Conservation (phyloP, 2,797 vertebrate genomes). For the Gymnoscopelus braueri region DNA sequence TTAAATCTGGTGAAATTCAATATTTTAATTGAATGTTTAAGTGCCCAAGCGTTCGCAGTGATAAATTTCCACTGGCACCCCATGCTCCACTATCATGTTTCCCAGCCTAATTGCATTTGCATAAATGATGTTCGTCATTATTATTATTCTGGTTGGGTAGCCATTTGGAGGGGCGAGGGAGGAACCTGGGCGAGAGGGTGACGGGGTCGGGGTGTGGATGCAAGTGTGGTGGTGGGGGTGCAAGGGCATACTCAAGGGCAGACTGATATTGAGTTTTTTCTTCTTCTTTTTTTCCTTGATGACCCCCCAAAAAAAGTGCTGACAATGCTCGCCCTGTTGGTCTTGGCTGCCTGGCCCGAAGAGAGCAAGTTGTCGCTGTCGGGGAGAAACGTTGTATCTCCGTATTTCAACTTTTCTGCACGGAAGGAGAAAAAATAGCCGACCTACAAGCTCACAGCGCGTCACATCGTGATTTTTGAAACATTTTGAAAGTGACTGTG, state of each 20-base stretch:
- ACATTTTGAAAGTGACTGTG: no score
- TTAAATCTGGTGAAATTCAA: constrained; percentile 97
- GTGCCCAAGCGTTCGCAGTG: constrained; percentile 91
- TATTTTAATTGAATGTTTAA: constrained; percentile 99
- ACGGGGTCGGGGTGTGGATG: neutral
- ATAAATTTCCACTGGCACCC: constrained; percentile 94
- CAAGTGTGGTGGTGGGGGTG: constrained; percentile 41
- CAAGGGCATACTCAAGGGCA: constrained; percentile 42
- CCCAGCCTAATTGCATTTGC: constrained; percentile 98
- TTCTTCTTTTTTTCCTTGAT: constrained; percentile 4
- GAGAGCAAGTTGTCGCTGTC: neutral
- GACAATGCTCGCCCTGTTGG: constrained; percentile 29
- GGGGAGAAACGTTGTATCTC: no score
- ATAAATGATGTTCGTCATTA: constrained; percentile 97
- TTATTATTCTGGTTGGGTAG: constrained; percentile 87
- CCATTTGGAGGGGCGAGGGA: constrained; percentile 80
- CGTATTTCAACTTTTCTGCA: no score
- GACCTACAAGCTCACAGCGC: no score
- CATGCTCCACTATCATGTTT: constrained; percentile 91
- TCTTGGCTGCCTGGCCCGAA: neutral
- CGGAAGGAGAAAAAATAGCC: no score
- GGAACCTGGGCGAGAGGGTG: constrained; percentile 26
- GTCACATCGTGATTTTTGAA: no score
- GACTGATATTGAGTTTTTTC: constrained; percentile 18
- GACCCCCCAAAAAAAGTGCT: constrained; percentile 40